These are phyloP conservation scores for Machaerirhynchus nigripectus DNA, from an alignment of 2,113 vertebrate species.

Conservation along the genomic window DNA sequence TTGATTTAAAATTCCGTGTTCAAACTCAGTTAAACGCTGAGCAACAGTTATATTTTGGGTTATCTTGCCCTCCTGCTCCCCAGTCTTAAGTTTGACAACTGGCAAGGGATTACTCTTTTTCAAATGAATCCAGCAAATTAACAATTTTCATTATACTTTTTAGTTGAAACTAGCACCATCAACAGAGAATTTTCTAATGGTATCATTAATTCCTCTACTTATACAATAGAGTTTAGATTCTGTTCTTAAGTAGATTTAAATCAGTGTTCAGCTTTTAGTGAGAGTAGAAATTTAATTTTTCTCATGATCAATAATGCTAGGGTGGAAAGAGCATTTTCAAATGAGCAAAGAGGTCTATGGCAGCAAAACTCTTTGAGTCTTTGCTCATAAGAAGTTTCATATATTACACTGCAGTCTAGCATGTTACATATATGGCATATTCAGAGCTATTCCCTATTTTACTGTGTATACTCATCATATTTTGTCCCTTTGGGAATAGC, in stretches of 20 bases:
- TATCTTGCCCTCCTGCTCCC: rapidly evolving
- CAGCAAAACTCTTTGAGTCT: neutral
- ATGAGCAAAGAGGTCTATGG: neutral
- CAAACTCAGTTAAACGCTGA: neutral
- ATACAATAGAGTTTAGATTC: neutral
- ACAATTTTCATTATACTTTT: neutral
- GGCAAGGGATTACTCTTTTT: neutral
- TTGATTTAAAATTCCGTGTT: neutral
- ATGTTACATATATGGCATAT: neutral
- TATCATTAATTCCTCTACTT: neutral
- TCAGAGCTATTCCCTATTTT: neutral
- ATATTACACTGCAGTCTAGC: neutral
- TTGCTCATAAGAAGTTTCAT: neutral
- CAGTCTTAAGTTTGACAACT: neutral
- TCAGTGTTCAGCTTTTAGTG: neutral
- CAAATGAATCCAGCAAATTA: neutral
- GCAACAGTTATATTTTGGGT: neutral
- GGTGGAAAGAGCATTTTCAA: conserved; percentile 24
- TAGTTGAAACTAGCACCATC: neutral
- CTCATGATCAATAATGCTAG: neutral
- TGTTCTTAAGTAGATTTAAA: neutral
- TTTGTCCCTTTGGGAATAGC: neutral
- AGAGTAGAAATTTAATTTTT: neutral
- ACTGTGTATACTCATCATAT: neutral
- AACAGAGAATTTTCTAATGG: neutral